Conservation (phyloP, 2,888 invertebrate species). For the Dasysyrphus tricinctus region DNA sequence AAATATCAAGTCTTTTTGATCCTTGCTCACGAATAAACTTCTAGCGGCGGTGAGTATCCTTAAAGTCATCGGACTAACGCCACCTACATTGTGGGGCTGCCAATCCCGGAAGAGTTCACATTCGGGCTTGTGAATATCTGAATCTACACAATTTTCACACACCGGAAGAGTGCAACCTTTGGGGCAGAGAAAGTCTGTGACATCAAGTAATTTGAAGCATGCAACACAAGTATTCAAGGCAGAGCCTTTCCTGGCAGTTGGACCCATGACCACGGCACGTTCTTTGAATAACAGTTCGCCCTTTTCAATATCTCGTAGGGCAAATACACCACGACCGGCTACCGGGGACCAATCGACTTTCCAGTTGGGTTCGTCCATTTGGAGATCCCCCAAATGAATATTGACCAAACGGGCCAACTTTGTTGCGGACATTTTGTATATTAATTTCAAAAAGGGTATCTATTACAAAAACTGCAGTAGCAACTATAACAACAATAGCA, state of each 20-base stretch:
- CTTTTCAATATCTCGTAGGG: slow-evolving; percentile 86
- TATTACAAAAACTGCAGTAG: background rate
- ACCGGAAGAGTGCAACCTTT: slow-evolving; percentile 88
- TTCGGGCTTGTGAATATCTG: slow-evolving; percentile 86
- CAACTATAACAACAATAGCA: background rate
- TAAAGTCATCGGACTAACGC: slow-evolving; percentile 80
- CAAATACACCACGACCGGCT: slow-evolving; percentile 89
- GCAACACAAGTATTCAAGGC: slow-evolving; percentile 87
- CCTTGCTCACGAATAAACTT: slow-evolving; percentile 80
- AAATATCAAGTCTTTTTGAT: slow-evolving; percentile 80
- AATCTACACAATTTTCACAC: slow-evolving; percentile 87
- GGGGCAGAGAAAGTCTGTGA: slow-evolving; percentile 84
- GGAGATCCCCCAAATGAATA: slow-evolving; percentile 80
- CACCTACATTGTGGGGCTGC: slow-evolving; percentile 84
- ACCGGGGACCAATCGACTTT: slow-evolving; percentile 85
- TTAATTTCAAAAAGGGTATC: slow-evolving; percentile 8
- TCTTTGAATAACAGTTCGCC: slow-evolving; percentile 90
- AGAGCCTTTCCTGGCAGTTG: slow-evolving; percentile 85
- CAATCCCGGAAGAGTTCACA: slow-evolving; percentile 87
- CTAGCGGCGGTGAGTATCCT: slow-evolving; percentile 81
- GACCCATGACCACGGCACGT: slow-evolving; percentile 88
- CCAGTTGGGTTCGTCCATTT: slow-evolving; percentile 84
- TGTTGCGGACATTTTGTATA: slow-evolving; percentile 63
- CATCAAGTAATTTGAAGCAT: slow-evolving; percentile 85
- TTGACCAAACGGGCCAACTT: slow-evolving; percentile 80